A percentile compares a stretch with the other conserved stretches of the same genome.
phyloP scores from a whole-genome alignment of 1,140 invertebrate species.

The Pseudomyrmex concolor region DNA sequence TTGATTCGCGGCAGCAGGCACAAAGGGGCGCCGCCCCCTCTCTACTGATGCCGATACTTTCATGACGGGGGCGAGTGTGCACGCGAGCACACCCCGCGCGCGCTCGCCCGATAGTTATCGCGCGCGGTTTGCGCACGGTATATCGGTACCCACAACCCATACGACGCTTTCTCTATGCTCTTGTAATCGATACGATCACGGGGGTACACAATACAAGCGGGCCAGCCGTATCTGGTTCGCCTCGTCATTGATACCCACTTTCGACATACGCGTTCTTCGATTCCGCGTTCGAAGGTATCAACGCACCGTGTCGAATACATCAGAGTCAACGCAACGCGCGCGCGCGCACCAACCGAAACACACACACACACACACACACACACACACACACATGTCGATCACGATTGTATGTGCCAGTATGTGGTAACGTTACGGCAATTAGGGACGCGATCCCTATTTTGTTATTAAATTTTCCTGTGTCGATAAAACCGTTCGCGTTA shows the following conservation, averaged over 20 bases:
- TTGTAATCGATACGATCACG: conserved; percentile 44
- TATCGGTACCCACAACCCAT: background rate
- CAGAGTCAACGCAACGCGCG: too few species aligned
- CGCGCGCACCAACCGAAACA: background rate
- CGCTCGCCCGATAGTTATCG: conserved; percentile 51
- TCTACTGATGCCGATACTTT: conserved; percentile 58
- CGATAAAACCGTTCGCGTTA: background rate
- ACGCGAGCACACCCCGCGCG: conserved; percentile 39
- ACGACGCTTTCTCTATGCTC: conserved; percentile 33
- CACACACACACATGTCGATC: background rate
- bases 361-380: background rate
- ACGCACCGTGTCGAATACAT: conserved; percentile 2
- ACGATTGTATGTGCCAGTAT: background rate
- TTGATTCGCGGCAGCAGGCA: conserved; percentile 38
- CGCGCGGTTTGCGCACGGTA: conserved; percentile 30
- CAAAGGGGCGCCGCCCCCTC: conserved; percentile 38
- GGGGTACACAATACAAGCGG: background rate
- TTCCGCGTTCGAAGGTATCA: conserved; percentile 41
- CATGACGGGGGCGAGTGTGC: conserved; percentile 60
- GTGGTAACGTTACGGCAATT: too few species aligned
- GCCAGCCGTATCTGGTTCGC: conserved; percentile 32
- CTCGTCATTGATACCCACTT: conserved; percentile 47
- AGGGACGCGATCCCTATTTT: background rate
- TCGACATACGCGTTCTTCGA: conserved; percentile 56
- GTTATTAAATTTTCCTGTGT: conserved; percentile 27